These are phyloP conservation scores for Maccullochella peelii DNA, from an alignment of 2,113 vertebrate genomes.

Conservation along the genomic window DNA sequence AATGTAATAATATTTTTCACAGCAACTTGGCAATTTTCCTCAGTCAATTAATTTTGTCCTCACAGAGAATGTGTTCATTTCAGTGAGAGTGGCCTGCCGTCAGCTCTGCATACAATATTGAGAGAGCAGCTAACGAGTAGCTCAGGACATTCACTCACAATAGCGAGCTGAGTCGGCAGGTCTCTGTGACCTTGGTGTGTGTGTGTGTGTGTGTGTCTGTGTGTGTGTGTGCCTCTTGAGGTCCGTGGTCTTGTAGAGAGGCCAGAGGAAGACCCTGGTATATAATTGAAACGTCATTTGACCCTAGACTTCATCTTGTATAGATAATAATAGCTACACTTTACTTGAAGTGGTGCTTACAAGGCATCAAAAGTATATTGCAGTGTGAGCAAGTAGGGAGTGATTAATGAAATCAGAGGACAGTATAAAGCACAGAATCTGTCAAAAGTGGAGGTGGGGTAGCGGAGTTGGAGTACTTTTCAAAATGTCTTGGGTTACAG, in stretches of 20 bases:
- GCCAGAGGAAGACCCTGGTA: conserved; percentile 18
- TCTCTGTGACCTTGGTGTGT: conserved; percentile 64
- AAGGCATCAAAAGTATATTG: conserved; percentile 10
- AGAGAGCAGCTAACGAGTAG: conserved; percentile 46
- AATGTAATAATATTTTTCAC: conserved; percentile 23
- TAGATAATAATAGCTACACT: conserved; percentile 36
- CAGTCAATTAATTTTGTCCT: conserved; percentile 35
- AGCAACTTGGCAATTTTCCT: conserved; percentile 31
- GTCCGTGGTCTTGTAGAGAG: conserved; percentile 10
- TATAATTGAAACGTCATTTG: conserved; percentile 48
- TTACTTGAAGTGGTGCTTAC: conserved; percentile 30
- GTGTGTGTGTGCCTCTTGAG: neutral
- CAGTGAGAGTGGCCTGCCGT: conserved; percentile 27
- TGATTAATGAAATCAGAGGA: conserved; percentile 19
- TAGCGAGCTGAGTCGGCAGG: conserved; percentile 61
- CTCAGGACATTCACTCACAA: conserved; percentile 40
- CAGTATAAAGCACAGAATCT: neutral
- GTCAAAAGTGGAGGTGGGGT: neutral
- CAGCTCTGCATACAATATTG: conserved; percentile 35
- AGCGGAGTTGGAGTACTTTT: neutral
- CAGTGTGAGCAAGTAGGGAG: neutral
- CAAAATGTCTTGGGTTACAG: neutral
- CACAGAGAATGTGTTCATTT: conserved; percentile 43
- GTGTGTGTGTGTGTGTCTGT: conserved; percentile 23
- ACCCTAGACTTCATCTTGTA: conserved; percentile 29